Evolutionary conservation across 2,888 invertebrate species (phyloP), one percentile per base, ranked within the genome.

Genomic region (Drosophila paranaensis): DNA sequence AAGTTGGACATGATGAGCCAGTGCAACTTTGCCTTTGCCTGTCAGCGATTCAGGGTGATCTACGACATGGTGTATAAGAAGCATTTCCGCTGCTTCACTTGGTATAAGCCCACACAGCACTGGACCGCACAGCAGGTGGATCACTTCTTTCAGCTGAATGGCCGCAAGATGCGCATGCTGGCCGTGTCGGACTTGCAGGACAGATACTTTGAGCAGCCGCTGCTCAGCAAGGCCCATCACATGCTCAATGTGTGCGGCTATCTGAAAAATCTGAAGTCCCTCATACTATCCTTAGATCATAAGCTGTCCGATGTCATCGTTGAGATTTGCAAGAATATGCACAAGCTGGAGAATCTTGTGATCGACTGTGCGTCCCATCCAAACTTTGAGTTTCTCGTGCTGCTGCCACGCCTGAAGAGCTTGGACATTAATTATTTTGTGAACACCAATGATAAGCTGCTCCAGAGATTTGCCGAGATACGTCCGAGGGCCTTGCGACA

Each of bases 401-500:
- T 56, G 11, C 10, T 77, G 30, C 64, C 64, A 0, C 8, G 37
- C 6, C 51, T 76, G 0, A 42, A 11, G 13, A 51, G 63, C 16
- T 50, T 75, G 42, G 60, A 77, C 39, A 76, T 75, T 63, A n/a
- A 67, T 25, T 20, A 62, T 45, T 72, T 72, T 48, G 42, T 39
- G 1, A 25, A 48, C 6, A 16, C 61, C 0, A 0, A 3, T 5
- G 72, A 72, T 30, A 64, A 40, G 20, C 1, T 77, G 1, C 68
- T 76, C 14, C 39, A 72, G 42, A 60, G n/a, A 46, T 33, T 76
- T 9, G 50, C 67, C 2, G 54, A 64, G 11, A 2, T 51, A 13
- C 60, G 72, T 16, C 77, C 77, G 5, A 0, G 25, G 6, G 16
- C 20, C 0, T 57, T 75, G 30, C n/a, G 58, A 10, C 25, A 71